A percentile compares a stretch with the other conserved stretches of the same genome.
Evolutionary conservation across 2,888 invertebrate species (phyloP).

Genomic region (Drosophila yooni): DNA sequence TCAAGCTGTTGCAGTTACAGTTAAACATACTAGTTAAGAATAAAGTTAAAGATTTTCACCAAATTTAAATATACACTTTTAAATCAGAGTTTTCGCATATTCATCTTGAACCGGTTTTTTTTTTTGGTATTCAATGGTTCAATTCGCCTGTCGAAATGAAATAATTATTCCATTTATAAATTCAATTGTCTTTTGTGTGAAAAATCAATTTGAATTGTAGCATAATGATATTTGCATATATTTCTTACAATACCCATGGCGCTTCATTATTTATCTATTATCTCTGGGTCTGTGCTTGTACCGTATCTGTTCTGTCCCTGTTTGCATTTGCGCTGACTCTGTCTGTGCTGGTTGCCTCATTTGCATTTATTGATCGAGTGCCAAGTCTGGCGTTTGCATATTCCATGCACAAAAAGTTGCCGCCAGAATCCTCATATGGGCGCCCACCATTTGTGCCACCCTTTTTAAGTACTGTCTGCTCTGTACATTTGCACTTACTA

Average conservation of each 20-base stretch:
- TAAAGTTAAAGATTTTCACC: too few species aligned
- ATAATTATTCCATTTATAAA: neutral
- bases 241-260: conserved; percentile 16
- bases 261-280: conserved; percentile 42
- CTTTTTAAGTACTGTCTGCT: conserved; percentile 17
- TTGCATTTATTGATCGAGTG: conserved; percentile 71
- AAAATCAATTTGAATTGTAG: neutral
- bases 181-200: conserved; percentile 5
- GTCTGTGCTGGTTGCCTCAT: conserved; percentile 32
- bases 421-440: conserved; percentile 33
- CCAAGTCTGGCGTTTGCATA: conserved; percentile 32
- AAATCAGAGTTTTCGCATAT: neutral
- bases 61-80: neutral
- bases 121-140: neutral
- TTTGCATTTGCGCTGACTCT: neutral
- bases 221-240: conserved; percentile 14
- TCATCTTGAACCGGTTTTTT: neutral
- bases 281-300: neutral
- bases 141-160: neutral
- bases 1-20: conserved; percentile 27
- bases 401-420: conserved; percentile 24
- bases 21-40: neutral
- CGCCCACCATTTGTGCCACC: conserved; percentile 39
- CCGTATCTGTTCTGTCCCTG: neutral
- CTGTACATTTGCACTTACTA: conserved; percentile 61